Evolutionary conservation across 2,888 invertebrate genomes (phyloP), one percentile per base, ranked within the genome.

Genomic region (Kuschelorhynchus macadamiae): DNA sequence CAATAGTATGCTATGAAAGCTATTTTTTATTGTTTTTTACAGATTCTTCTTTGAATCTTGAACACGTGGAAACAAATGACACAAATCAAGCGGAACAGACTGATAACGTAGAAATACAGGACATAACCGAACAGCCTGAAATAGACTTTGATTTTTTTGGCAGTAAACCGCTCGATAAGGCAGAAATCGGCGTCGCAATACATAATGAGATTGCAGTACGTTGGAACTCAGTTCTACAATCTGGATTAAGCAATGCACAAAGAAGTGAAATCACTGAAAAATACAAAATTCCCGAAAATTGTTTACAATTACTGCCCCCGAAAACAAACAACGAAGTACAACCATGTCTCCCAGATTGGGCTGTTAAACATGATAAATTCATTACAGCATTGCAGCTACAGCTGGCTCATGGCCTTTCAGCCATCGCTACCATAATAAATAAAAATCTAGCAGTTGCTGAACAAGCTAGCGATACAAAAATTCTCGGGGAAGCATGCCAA

Each of bases 271-370:
- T 56, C n/a, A 44, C 14, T 7, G 44, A 11, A 2, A 56, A 56
- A 56, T 56, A 12, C 21, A 41, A 30, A 55, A 18, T 55, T 55
- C 42, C 41, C 4, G 55, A 39, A 41, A 55, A 44, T 30, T 56
- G 21, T 44, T 8, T 20, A 9, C 18, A 41, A 12, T 30, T 30
- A 30, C 11, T 42, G 1, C 44, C 56, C 18, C 42, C 56, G 18
- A 41, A 56, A 56, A 56, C 41, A 25, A 56, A 56, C 14, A 21
- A 56, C 2, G 56, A 44, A 17, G 42, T 56, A 41, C 56, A 44
- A 21, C 44, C 56, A 11, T 56, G 44, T 30, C 41, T 56, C n/a
- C 41, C 30, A 5, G 21, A 56, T 3, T 9, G 8, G 3, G 56
- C 44, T 14, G 42, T 30, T 11, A 41, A 42, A 17, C 56, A 56